Conservation (phyloP, 2,113 vertebrate genomes). For the Potamarius usumacintae region DNA sequence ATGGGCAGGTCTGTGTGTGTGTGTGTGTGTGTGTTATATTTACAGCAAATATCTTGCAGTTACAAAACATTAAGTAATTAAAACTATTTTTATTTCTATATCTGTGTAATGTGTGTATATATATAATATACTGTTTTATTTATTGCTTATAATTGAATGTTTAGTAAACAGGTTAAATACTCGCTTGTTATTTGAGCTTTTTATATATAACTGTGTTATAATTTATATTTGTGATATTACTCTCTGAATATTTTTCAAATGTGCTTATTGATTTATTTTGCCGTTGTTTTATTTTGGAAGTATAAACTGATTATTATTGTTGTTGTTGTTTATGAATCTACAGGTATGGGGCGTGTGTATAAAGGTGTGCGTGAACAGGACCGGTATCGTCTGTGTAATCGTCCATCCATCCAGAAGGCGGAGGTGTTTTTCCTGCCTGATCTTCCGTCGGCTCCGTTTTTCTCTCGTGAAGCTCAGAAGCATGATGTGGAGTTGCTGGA, state of each 20-base stretch:
- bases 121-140: background rate
- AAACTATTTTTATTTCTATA: background rate
- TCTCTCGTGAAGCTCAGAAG: slow-evolving; percentile 92
- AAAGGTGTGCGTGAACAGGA: slow-evolving; percentile 94
- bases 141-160: background rate
- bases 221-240: background rate
- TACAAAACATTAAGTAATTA: no score
- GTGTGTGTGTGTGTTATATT: background rate
- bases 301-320: background rate
- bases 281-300: background rate
- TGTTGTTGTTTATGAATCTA: slow-evolving; percentile 67
- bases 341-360: slow-evolving; percentile 96
- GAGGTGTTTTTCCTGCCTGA: slow-evolving; percentile 97
- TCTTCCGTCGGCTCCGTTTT: slow-evolving; percentile 88
- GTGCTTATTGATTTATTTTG: background rate
- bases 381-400: slow-evolving; percentile 81
- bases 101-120: background rate
- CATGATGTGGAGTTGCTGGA: slow-evolving; percentile 96
- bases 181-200: background rate
- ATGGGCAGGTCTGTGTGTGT: slow-evolving; percentile 72
- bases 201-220: background rate
- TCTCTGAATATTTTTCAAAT: no score
- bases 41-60: no score
- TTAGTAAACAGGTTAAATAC: no score
- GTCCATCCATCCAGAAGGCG: slow-evolving; percentile 91